Evolutionary conservation across 2,888 invertebrate species (phyloP).

Genomic region (Xestia rhomboidea): DNA sequence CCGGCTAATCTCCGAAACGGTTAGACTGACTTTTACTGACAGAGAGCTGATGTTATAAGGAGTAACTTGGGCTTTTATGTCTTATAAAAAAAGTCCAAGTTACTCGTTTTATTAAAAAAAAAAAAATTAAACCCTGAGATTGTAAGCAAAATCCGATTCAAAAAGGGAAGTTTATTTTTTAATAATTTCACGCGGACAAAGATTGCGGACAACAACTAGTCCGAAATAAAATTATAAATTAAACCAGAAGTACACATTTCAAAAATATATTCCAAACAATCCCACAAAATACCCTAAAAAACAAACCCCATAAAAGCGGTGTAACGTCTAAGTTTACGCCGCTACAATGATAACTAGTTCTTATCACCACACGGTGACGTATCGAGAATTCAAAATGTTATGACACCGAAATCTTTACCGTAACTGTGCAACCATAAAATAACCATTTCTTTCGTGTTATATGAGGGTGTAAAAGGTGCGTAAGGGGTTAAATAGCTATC

Average conservation of each 20-base stretch:
- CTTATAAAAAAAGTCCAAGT: too few relatives aligned
- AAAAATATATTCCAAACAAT: constrained; percentile 9
- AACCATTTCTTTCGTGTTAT: constrained; percentile 89
- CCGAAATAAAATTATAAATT: neutral
- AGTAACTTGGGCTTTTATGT: too few relatives aligned
- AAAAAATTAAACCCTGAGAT: neutral
- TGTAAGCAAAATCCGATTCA: neutral
- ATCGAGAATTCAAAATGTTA: constrained; percentile 88
- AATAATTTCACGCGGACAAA: neutral
- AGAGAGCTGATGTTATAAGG: neutral
- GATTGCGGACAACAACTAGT: neutral
- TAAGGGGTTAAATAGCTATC: constrained; percentile 88
- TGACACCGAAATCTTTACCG: constrained; percentile 86
- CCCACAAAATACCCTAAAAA: constrained; percentile 38
- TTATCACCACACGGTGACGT: constrained; percentile 83
- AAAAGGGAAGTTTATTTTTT: neutral
- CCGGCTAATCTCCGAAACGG: neutral
- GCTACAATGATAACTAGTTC: constrained; percentile 75
- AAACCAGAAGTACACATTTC: too few relatives aligned
- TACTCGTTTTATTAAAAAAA: too few relatives aligned
- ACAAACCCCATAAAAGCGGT: constrained; percentile 71
- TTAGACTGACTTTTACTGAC: neutral
- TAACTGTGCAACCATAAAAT: constrained; percentile 84
- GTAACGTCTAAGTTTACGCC: constrained; percentile 71
- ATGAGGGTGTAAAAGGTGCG: constrained; percentile 87